Percentiles rank a stretch among this genome's conserved stretches.
Conservation (phyloP, 2,797 vertebrate species). For the Lemur catta region DNA sequence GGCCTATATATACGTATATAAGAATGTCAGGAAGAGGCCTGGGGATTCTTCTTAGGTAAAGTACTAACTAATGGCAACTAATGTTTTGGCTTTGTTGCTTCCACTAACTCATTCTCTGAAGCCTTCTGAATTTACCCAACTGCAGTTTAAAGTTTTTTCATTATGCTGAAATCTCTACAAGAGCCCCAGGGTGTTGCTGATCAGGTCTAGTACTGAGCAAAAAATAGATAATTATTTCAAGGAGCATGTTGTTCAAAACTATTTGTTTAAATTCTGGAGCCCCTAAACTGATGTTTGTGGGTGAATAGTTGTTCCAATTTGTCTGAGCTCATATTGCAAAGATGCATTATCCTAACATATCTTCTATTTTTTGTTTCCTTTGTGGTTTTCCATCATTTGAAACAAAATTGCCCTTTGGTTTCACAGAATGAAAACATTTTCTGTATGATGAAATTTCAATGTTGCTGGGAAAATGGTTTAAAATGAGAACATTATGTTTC, state of each 20-base stretch:
- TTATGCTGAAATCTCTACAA: background rate
- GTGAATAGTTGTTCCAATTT: background rate
- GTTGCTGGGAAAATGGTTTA: conserved; percentile 26
- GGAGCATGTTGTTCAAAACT: background rate
- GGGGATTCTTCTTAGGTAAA: background rate
- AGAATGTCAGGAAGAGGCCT: background rate
- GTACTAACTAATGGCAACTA: background rate
- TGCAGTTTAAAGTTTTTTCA: background rate
- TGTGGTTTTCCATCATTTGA: background rate
- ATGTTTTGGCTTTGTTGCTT: background rate
- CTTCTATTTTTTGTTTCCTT: background rate
- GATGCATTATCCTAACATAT: rapidly evolving
- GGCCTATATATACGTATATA: background rate
- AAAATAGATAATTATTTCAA: background rate
- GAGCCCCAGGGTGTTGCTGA: background rate
- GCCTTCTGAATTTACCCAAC: background rate
- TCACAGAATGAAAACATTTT: background rate
- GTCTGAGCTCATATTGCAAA: background rate
- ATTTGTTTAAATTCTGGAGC: background rate
- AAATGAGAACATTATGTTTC: conserved; percentile 40
- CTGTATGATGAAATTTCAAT: background rate
- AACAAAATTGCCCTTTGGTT: conserved; percentile 22
- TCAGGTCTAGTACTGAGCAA: background rate
- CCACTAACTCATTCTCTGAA: background rate
- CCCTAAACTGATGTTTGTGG: background rate